Conservation (phyloP, 2,888 invertebrate genomes). For the Tricholauxania praeusta region DNA sequence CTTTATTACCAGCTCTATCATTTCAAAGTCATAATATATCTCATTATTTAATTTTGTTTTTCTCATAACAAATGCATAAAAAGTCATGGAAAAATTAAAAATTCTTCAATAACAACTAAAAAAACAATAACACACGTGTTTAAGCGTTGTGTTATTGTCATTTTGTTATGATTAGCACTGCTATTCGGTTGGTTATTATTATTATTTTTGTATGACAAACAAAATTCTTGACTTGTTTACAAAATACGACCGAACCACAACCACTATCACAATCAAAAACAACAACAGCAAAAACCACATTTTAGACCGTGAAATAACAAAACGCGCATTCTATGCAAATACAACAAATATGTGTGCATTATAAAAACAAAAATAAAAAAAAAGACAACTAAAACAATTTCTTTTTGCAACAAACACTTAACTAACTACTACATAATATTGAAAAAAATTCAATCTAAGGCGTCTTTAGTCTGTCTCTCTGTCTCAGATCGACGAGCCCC, state of each 20-base stretch:
- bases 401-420: constrained; percentile 16
- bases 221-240: constrained; percentile 12
- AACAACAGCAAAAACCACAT: background rate
- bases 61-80: no score
- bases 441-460: constrained; percentile 3
- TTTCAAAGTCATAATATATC: no score
- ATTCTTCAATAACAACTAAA: background rate
- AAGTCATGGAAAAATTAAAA: background rate
- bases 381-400: constrained; percentile 1
- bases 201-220: background rate
- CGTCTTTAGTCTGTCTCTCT: background rate
- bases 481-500: constrained; percentile 26
- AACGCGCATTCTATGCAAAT: background rate
- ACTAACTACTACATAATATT: background rate
- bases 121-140: background rate
- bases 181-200: constrained; percentile 8
- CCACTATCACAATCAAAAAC: background rate
- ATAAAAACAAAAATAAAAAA: constrained; percentile 1
- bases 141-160: background rate
- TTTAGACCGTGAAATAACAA: no score
- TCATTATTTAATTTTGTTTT: no score
- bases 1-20: no score
- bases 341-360: background rate
- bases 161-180: background rate
- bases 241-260: background rate